Base-by-base conservation (phyloP, 1,140 invertebrate species). In the Chironomus tepperi region DNA sequence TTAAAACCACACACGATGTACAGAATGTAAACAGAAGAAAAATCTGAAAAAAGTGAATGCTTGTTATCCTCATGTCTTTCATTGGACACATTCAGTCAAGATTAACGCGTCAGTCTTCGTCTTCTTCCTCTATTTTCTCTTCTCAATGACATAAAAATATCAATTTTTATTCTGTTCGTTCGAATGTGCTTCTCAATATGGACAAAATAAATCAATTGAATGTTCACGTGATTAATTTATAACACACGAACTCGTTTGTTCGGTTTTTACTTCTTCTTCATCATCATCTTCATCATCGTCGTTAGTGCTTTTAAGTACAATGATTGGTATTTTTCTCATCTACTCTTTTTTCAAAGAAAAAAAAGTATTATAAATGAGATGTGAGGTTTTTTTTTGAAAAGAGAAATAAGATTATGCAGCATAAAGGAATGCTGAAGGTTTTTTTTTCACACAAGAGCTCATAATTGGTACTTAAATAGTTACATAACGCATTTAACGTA, bases 401-500 rank as follows among this genome's bases (percentile, higher is more conserved):
- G 3, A 15, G 15, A n/a, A 57, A 47, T 9, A 10, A 47, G 15
- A 47, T 15, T 47, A 47, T n/a, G 47, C 47, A 57, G 47, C 24
- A 57, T 57, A n/a, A 57, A n/a, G 47, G 47, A 57, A 57, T 57
- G 24, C 24, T 34, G 24, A 34, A 34, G 24, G 24, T 57, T 57
- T 57, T 57, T 57, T 15, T 12, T 57, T n/a, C n/a, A 57, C 47
- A 57, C n/a, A 57, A 57, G 47, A 57, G n/a, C 47, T 57, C 47
- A 57, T 57, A 57, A 57, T 57, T 57, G 47, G 47, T 57, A 57
- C 47, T 57, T 57, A 57, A 57, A 57, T n/a, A 57, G 47, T 57
- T 57, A n/a, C 47, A 57, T 5, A 34, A 34, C 24, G 24, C 24
- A 34, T 5, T 34, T 2, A 34, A 34, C 5, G 24, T 34, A 34